Base-by-base conservation (phyloP, 2,113 vertebrate genomes). In the Aviceda subcristata region DNA sequence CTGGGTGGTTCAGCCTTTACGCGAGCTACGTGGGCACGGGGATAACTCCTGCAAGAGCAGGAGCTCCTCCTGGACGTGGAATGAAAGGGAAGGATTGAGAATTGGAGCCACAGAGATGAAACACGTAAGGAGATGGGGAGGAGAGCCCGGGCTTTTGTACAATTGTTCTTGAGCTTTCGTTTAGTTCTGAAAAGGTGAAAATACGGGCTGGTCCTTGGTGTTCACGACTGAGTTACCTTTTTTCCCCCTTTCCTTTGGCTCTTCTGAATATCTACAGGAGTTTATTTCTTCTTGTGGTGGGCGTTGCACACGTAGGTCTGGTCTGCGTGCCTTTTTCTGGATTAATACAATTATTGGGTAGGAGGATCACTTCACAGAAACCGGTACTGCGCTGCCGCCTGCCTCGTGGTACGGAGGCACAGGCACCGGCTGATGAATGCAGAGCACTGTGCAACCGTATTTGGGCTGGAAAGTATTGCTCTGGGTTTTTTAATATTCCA, bases 321-420 rank as follows among this genome's bases (percentile, higher is more conserved):
- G 5, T 51, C 64, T 41, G 36, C 3, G 0, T n/a, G 20, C 14
- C 34, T 36, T 83, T 41, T n/a, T 15, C n/a, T 80, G 38, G 27
- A 11, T 71, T 23, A 11, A 20, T 30, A 7, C 18, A 17, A 1
- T 38, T 38, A 4, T 6, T 43, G 75, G 32, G 46, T 5, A 8
- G 55, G 60, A 62, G 41, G 10, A 2, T 7, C 19, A 32, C 46
- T 26, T 29, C 45, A 3, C 32, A 50, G 41, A 39, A 66, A 16
- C 16, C 1, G 21, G 43, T 34, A 26, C 9, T 30, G 51, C 86
- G 16, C 73, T 57, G 59, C 57, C 0, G 7, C 63, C 67, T 56
- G 0, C 79, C 19, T 39, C 1, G 1, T 12, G 43, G 38, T 24
- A 1, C 2, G 1, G 24, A 48, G 51, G 18, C 2, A 6, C 24